These are phyloP conservation scores for Bos indicus DNA, from an alignment of 2,113 vertebrate species.

Conservation along the genomic window DNA sequence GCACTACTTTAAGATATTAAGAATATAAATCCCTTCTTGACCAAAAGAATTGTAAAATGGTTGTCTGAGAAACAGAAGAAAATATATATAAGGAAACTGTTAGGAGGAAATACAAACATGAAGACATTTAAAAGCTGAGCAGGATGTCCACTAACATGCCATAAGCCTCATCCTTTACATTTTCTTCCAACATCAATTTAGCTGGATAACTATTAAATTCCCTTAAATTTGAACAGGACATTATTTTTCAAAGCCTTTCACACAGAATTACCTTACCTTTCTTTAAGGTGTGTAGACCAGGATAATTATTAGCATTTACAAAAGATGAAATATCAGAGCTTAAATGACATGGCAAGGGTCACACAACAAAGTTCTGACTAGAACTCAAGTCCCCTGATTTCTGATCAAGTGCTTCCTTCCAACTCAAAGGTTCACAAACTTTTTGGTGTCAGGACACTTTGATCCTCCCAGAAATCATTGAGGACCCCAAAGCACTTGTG, in stretches of 20 bases:
- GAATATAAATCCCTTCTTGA: not conserved
- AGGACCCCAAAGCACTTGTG: not conserved
- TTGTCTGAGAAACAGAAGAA: constrained; percentile 3
- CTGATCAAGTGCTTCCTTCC: not conserved
- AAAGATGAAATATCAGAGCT: constrained; percentile 15
- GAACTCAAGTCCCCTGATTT: not conserved
- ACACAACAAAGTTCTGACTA: not conserved
- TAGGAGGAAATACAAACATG: not conserved
- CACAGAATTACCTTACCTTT: not conserved
- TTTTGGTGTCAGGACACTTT: not conserved
- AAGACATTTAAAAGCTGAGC: not conserved
- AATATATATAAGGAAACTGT: not conserved
- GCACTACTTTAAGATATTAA: not conserved
- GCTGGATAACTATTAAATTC: not conserved
- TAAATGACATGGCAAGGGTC: constrained; percentile 22
- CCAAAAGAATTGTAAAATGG: not conserved
- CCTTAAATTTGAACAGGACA: not conserved
- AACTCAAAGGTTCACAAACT: not conserved
- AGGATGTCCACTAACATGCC: not conserved
- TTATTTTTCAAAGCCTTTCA: not conserved
- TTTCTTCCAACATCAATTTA: not conserved
- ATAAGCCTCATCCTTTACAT: not conserved
- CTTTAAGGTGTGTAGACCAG: not conserved
- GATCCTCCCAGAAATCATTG: not conserved
- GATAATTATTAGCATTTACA: not conserved